These are phyloP conservation scores for Ennomos erosarius DNA, from an alignment of 2,888 invertebrate genomes.

Conservation along the genomic window DNA sequence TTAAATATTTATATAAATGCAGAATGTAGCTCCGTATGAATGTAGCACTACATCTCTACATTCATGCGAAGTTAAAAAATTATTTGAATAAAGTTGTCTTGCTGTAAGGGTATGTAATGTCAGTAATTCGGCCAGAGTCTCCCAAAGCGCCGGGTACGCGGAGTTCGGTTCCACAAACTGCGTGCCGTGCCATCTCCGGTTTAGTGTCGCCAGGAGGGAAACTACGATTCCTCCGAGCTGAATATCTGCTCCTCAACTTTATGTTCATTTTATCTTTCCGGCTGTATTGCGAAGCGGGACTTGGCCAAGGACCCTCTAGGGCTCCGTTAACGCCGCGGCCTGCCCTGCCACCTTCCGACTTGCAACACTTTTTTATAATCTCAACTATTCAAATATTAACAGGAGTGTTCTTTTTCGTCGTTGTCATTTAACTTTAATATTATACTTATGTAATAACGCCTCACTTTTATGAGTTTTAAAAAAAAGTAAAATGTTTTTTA, in stretches of 20 bases:
- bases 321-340: slow-evolving; percentile 79
- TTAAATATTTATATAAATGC: no score
- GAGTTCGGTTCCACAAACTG: slow-evolving; percentile 63
- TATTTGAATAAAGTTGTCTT: slow-evolving; percentile 4
- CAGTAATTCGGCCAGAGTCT: slow-evolving; percentile 17
- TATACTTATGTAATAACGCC: slow-evolving; percentile 48
- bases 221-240: slow-evolving; percentile 82
- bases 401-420: slow-evolving; percentile 52
- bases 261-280: slow-evolving; percentile 85
- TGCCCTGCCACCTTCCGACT: slow-evolving; percentile 69
- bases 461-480: slow-evolving; percentile 36
- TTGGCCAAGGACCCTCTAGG: slow-evolving; percentile 79
- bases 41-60: no score
- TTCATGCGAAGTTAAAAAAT: no score
- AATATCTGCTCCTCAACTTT: slow-evolving; percentile 83
- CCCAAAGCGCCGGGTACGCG: slow-evolving; percentile 24
- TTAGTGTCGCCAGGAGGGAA: slow-evolving; percentile 79
- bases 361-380: slow-evolving; percentile 73
- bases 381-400: slow-evolving; percentile 80
- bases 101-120: slow-evolving; percentile 11
- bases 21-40: no score
- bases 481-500: slow-evolving; percentile 34
- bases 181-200: slow-evolving; percentile 65
- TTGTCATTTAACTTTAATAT: slow-evolving; percentile 57
- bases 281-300: slow-evolving; percentile 80